A percentile compares a stretch with the other conserved stretches of the same genome.
Conservation (phyloP, 1,140 invertebrate species). For the Acromyrmex charruanus region DNA sequence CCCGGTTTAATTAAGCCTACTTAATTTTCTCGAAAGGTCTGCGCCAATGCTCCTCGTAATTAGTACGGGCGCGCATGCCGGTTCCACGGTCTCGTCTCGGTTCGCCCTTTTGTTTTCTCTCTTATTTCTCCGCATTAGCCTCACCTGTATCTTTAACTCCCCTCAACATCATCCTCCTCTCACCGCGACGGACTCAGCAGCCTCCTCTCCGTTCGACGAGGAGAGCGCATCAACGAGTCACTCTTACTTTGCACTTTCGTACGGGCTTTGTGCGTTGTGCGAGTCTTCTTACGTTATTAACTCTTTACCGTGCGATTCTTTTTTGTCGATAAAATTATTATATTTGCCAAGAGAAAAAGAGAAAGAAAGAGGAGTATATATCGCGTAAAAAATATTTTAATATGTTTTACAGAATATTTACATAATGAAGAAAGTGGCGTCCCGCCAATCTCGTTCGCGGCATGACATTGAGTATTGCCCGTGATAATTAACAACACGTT, state of each 20-base stretch:
- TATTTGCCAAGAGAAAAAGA: slow-evolving; percentile 38
- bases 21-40: slow-evolving; percentile 81
- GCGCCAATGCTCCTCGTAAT: slow-evolving; percentile 82
- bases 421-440: slow-evolving; percentile 16
- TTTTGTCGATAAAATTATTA: slow-evolving; percentile 52
- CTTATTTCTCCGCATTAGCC: slow-evolving; percentile 72
- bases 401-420: slow-evolving; percentile 47
- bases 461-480: slow-evolving; percentile 28
- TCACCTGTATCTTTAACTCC: slow-evolving; percentile 67
- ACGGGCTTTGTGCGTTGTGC: slow-evolving; percentile 55
- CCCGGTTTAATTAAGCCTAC: slow-evolving; percentile 83
- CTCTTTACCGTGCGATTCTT: slow-evolving; percentile 52
- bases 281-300: slow-evolving; percentile 55
- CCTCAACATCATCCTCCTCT: slow-evolving; percentile 48
- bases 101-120: slow-evolving; percentile 73
- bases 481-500: slow-evolving; percentile 69
- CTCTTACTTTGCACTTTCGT: slow-evolving; percentile 67
- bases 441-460: slow-evolving; percentile 39
- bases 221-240: slow-evolving; percentile 69
- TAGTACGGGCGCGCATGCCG: slow-evolving; percentile 83
- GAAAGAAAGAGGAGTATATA: neutral
- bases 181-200: slow-evolving; percentile 47
- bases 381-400: slow-evolving; percentile 48
- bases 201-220: slow-evolving; percentile 28
- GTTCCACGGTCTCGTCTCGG: slow-evolving; percentile 74